Evolutionary conservation across 2,888 invertebrate genomes (phyloP).

Genomic region (Perizoma affinitatum): DNA sequence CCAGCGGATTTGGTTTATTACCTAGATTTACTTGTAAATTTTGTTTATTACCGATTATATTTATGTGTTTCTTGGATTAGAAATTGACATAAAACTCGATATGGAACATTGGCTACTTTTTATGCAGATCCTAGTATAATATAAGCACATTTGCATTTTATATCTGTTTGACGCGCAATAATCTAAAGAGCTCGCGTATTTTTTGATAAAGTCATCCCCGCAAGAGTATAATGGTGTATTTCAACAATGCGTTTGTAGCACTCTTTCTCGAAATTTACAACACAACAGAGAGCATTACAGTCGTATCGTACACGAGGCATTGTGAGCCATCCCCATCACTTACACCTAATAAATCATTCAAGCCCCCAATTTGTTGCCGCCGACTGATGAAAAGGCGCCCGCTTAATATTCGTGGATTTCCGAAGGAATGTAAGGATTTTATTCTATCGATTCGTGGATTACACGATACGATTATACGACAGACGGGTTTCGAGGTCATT

Average conservation of each 20-base stretch:
- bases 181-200: too few relatives aligned
- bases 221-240: slow-evolving; percentile 10
- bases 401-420: slow-evolving; percentile 52
- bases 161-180: too few relatives aligned
- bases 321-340: slow-evolving; percentile 48
- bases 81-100: too few relatives aligned
- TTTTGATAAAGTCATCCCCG: slow-evolving; percentile 14
- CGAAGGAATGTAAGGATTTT: slow-evolving; percentile 47
- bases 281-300: slow-evolving; percentile 44
- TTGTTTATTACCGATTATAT: too few relatives aligned
- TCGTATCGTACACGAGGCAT: slow-evolving; percentile 37
- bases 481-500: slow-evolving; percentile 21
- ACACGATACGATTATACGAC: slow-evolving; percentile 27
- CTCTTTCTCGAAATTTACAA: slow-evolving; percentile 38
- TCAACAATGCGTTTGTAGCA: slow-evolving; percentile 4
- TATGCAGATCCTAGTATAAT: too few relatives aligned
- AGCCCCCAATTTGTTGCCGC: slow-evolving; percentile 60
- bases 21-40: too few relatives aligned
- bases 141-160: too few relatives aligned
- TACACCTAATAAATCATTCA: slow-evolving; percentile 64
- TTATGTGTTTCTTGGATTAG: too few relatives aligned
- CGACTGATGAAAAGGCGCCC: slow-evolving; percentile 59
- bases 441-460: slow-evolving; percentile 39
- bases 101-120: too few relatives aligned
- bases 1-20: too few relatives aligned